These are phyloP conservation scores for Pristionchus entomophagus DNA, from an alignment of 2,888 invertebrate genomes.

Conservation along the genomic window DNA sequence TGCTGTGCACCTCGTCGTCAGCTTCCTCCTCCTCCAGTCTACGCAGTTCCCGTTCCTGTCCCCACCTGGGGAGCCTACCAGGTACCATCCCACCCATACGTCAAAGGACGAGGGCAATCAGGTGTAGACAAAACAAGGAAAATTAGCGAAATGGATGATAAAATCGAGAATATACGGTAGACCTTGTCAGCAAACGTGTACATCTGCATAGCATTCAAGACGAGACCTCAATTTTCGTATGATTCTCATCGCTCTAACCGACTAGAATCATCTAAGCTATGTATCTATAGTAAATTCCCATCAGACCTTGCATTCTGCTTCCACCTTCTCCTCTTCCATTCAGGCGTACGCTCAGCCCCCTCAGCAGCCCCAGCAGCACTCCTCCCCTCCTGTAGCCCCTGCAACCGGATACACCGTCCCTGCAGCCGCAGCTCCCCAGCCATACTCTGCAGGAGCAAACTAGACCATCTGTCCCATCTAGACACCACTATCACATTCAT, in stretches of 20 bases:
- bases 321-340: not conserved
- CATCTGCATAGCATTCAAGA: too few relatives aligned
- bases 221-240: too few relatives aligned
- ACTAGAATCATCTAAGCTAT: too few relatives aligned
- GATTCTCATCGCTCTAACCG: too few relatives aligned
- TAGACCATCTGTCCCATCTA: not conserved
- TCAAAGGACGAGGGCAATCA: not conserved
- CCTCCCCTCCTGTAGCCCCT: slow-evolving; percentile 5
- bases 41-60: not conserved
- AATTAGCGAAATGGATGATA: too few relatives aligned
- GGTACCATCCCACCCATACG: not conserved
- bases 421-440: slow-evolving; percentile 28
- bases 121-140: too few relatives aligned
- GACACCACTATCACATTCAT: not conserved
- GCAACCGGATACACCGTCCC: not conserved
- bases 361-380: not conserved
- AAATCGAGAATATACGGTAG: too few relatives aligned
- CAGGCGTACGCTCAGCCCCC: slow-evolving; percentile 35
- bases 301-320: not conserved
- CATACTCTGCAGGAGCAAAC: not conserved
- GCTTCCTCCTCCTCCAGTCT: slow-evolving; percentile 36
- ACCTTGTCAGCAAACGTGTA: too few relatives aligned
- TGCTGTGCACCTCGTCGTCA: slow-evolving; percentile 47
- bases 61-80: slow-evolving; percentile 31
- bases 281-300: not conserved